Percentiles rank a stretch among this genome's conserved stretches.
These are phyloP conservation scores for Proctacanthus coquilletti DNA, from an alignment of 1,140 invertebrate genomes.

Conservation along the genomic window DNA sequence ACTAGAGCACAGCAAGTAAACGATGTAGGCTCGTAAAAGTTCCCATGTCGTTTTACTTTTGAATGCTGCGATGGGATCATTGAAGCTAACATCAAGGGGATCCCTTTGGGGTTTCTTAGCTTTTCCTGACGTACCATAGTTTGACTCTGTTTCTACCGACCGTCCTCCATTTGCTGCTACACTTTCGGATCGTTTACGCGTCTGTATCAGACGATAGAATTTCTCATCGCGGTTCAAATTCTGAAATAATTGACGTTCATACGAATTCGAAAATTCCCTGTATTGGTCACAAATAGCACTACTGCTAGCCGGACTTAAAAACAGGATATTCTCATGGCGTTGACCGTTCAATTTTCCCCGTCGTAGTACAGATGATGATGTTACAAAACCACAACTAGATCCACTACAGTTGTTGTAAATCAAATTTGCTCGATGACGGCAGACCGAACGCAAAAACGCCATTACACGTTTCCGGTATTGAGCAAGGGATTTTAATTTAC, in stretches of 20 bases:
- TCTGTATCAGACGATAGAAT: not conserved
- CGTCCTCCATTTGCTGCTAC: not conserved
- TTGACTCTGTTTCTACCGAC: not conserved
- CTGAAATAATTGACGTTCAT: not conserved
- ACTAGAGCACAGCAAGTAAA: slow-evolving; percentile 85
- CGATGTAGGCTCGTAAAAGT: slow-evolving; percentile 78
- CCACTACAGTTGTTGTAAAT: slow-evolving; percentile 16
- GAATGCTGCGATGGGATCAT: slow-evolving; percentile 62
- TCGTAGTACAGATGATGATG: no score
- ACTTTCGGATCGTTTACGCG: not conserved
- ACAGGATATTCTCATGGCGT: no score
- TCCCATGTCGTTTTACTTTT: slow-evolving; percentile 94
- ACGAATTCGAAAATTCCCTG: not conserved
- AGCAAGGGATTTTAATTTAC: no score
- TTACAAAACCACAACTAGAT: no score
- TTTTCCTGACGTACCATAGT: not conserved
- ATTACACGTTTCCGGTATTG: slow-evolving; percentile 15
- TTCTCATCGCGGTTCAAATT: not conserved
- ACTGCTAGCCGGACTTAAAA: no score
- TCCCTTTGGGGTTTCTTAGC: slow-evolving; percentile 38
- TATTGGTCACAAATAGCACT: slow-evolving; percentile 1
- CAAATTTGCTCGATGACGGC: slow-evolving; percentile 21
- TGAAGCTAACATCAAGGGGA: slow-evolving; percentile 75
- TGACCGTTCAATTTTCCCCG: no score
- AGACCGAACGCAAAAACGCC: slow-evolving; percentile 28